These are phyloP conservation scores for Strigamia crassipes DNA, from an alignment of 2,888 invertebrate species.

Conservation along the genomic window DNA sequence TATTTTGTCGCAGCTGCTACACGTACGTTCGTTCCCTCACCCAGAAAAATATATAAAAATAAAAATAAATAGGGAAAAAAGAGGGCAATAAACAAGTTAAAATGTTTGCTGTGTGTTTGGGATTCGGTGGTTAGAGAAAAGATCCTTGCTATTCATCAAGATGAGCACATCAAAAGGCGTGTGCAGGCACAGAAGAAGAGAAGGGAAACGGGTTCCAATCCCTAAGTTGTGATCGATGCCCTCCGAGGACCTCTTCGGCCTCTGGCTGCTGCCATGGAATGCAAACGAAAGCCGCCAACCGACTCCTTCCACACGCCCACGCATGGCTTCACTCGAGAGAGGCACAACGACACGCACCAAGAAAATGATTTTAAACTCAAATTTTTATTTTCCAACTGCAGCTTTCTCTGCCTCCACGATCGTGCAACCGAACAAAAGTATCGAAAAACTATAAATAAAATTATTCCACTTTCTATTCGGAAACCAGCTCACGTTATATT, in stretches of 20 bases:
- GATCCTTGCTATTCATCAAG: constrained; percentile 29
- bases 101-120: constrained; percentile 19
- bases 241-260: constrained; percentile 37
- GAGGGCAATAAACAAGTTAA: not conserved
- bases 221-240: constrained; percentile 31
- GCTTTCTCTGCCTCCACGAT: constrained; percentile 19
- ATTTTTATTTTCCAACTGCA: constrained; percentile 39
- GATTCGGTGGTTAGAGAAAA: constrained; percentile 28
- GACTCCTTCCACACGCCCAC: constrained; percentile 40
- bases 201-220: constrained; percentile 35
- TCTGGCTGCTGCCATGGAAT: constrained; percentile 31
- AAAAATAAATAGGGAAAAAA: not conserved
- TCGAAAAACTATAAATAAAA: constrained; percentile 42
- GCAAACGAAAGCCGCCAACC: constrained; percentile 42
- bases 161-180: constrained; percentile 37
- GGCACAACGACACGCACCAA: constrained; percentile 42
- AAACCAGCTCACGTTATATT: constrained; percentile 12
- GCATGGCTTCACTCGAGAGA: constrained; percentile 40
- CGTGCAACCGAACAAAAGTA: constrained; percentile 36
- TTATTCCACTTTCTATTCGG: constrained; percentile 31
- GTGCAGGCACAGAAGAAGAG: constrained; percentile 18
- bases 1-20: constrained; percentile 4
- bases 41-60: not conserved
- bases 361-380: constrained; percentile 42
- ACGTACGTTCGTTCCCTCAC: not conserved